Percentiles rank a stretch among this genome's conserved stretches.
These are phyloP conservation scores for Dinothrombium tinctorium DNA, from an alignment of 1,140 invertebrate genomes.

Conservation along the genomic window DNA sequence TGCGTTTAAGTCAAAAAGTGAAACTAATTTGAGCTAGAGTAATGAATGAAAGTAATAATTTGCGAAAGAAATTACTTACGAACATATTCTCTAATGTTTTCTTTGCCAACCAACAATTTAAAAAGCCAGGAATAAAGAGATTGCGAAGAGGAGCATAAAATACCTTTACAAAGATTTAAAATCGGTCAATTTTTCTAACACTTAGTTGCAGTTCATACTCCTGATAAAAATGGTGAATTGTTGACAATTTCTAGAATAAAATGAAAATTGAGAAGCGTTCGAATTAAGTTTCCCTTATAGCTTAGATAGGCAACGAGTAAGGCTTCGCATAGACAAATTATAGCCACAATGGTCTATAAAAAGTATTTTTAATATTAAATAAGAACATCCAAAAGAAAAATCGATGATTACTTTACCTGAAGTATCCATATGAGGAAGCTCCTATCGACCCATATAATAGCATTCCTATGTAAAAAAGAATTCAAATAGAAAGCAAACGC, in stretches of 20 bases:
- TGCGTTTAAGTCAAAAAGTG: no score
- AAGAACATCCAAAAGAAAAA: background rate
- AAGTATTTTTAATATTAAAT: background rate
- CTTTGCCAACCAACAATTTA: slow-evolving; percentile 96
- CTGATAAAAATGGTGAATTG: slow-evolving; percentile 52
- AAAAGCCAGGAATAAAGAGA: slow-evolving; percentile 88
- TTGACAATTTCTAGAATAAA: slow-evolving; percentile 85
- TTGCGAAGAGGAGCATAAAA: slow-evolving; percentile 65
- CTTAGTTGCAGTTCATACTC: background rate
- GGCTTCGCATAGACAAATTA: background rate
- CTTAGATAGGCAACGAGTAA: slow-evolving; percentile 79
- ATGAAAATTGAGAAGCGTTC: slow-evolving; percentile 75
- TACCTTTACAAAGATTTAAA: slow-evolving; percentile 33
- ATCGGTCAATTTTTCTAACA: background rate
- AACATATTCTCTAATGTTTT: slow-evolving; percentile 93
- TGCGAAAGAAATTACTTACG: slow-evolving; percentile 39
- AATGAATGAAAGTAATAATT: slow-evolving; percentile 1
- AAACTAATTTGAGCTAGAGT: background rate
- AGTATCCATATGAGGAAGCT: slow-evolving; percentile 61
- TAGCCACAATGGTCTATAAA: background rate
- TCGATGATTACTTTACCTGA: slow-evolving; percentile 40
- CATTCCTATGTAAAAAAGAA: slow-evolving; percentile 28
- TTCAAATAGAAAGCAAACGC: no score
- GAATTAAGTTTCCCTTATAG: slow-evolving; percentile 94
- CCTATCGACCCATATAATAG: slow-evolving; percentile 75